Conservation (phyloP, 1,140 invertebrate genomes). For the Bombus sylvicola region DNA sequence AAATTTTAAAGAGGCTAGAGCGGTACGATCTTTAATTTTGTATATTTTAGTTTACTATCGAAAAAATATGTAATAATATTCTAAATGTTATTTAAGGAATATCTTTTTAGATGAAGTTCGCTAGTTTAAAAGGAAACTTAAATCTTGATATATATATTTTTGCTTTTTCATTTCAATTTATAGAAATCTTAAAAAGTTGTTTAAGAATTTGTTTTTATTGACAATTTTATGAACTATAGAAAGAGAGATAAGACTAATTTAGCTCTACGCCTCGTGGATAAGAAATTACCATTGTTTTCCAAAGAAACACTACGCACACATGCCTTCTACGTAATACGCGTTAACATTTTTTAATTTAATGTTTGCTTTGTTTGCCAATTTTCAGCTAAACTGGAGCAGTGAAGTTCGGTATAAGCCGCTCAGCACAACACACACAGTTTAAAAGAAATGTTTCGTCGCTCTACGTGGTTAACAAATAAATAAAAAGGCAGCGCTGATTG, state of each 20-base stretch:
- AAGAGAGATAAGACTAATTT: neutral
- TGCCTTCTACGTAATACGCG: neutral
- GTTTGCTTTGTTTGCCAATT: conserved; percentile 65
- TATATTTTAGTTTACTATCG: no score
- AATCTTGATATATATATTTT: neutral
- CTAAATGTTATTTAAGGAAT: neutral
- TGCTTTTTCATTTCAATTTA: neutral
- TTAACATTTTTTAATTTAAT: conserved; percentile 47
- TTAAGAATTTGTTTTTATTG: neutral
- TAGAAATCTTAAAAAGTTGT: neutral
- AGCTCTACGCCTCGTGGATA: conserved; percentile 9
- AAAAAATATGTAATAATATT: neutral
- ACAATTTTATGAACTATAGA: neutral
- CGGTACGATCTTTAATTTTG: neutral
- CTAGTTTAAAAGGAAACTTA: neutral
- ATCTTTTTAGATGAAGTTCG: neutral
- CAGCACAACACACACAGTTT: conserved; percentile 66
- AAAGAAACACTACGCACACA: neutral
- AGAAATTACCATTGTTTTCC: neutral
- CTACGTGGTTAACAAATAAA: conserved; percentile 71
- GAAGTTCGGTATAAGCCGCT: conserved; percentile 72
- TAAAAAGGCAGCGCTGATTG: conserved; percentile 74
- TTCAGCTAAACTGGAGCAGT: conserved; percentile 81
- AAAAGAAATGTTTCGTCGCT: conserved; percentile 80
- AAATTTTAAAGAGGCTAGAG: conserved; percentile 18